Conservation (phyloP, 2,113 vertebrate genomes). For the Tautogolabrus adspersus region DNA sequence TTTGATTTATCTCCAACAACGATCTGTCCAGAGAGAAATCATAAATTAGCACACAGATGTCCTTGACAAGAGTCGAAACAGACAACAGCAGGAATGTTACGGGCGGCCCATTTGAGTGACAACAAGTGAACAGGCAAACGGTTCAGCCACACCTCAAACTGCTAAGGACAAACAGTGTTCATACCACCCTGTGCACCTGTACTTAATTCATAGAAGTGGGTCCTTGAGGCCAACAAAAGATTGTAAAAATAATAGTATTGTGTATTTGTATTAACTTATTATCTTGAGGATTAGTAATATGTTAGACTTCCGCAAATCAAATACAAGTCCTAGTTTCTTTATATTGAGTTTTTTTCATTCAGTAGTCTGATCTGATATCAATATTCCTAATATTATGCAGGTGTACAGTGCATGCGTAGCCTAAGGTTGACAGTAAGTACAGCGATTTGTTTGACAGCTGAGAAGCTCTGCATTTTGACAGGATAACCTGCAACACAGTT, state of each 20-base stretch:
- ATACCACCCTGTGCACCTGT: neutral
- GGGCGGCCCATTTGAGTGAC: slow-evolving; percentile 38
- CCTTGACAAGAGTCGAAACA: slow-evolving; percentile 46
- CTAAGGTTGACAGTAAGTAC: neutral
- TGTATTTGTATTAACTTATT: neutral
- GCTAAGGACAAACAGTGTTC: neutral
- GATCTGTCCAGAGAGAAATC: slow-evolving; percentile 47
- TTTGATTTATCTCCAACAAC: slow-evolving; percentile 60
- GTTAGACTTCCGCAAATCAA: too few species aligned
- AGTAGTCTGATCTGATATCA: neutral
- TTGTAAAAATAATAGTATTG: neutral
- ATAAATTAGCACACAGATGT: slow-evolving; percentile 66
- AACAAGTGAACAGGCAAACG: slow-evolving; percentile 18
- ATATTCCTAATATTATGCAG: neutral
- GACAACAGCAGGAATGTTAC: slow-evolving; percentile 63
- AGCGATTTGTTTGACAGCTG: neutral
- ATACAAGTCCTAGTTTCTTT: too few species aligned
- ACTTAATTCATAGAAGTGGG: neutral
- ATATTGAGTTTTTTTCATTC: too few species aligned
- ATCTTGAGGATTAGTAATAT: too few species aligned
- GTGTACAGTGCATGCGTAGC: neutral
- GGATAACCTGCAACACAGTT: neutral
- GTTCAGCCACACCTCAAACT: slow-evolving; percentile 9
- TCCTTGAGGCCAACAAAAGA: neutral
- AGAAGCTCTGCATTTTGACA: neutral